Evolutionary conservation across 2,113 vertebrate genomes (phyloP).

Genomic region (Toxotes chatareus): DNA sequence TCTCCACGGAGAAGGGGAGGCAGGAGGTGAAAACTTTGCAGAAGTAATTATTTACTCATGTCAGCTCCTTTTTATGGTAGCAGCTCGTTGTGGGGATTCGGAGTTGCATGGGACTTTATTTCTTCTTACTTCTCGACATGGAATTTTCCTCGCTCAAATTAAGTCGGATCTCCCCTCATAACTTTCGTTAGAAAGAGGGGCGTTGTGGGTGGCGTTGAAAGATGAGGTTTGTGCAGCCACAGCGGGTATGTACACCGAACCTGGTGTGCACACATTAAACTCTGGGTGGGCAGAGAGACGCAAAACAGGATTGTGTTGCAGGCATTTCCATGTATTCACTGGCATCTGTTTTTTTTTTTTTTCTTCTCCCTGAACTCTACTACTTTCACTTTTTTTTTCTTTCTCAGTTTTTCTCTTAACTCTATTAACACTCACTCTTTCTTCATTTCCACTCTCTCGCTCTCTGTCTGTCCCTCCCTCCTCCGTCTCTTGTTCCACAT

Average conservation of each 20-base stretch:
- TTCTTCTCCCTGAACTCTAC: not conserved
- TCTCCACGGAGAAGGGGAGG: conserved; percentile 4
- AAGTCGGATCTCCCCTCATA: conserved; percentile 12
- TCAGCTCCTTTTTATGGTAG: conserved; percentile 35
- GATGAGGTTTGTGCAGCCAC: conserved; percentile 50
- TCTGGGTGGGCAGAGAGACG: conserved; percentile 62
- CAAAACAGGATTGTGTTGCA: conserved; percentile 43
- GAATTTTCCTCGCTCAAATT: conserved; percentile 58
- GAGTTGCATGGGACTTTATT: conserved; percentile 43
- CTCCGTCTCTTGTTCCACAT: conserved; percentile 26
- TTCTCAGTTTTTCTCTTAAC: conserved; percentile 37
- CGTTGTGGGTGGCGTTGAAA: conserved; percentile 58
- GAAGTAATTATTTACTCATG: conserved; percentile 62
- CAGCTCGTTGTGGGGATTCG: conserved; percentile 11
- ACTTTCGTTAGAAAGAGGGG: conserved; percentile 37
- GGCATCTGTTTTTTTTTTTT: conserved; percentile 3
- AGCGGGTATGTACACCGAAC: conserved; percentile 23
- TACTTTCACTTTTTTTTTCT: not conserved
- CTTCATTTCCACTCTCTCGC: not conserved
- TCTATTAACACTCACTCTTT: conserved; percentile 44
- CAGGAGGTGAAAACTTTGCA: conserved; percentile 26
- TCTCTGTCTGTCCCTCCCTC: not conserved
- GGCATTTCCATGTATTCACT: conserved; percentile 32
- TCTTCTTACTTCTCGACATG: conserved; percentile 20
- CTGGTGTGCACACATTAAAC: conserved; percentile 22